Conservation (phyloP, 2,113 vertebrate species). For the Odontophorus gujanensis region DNA sequence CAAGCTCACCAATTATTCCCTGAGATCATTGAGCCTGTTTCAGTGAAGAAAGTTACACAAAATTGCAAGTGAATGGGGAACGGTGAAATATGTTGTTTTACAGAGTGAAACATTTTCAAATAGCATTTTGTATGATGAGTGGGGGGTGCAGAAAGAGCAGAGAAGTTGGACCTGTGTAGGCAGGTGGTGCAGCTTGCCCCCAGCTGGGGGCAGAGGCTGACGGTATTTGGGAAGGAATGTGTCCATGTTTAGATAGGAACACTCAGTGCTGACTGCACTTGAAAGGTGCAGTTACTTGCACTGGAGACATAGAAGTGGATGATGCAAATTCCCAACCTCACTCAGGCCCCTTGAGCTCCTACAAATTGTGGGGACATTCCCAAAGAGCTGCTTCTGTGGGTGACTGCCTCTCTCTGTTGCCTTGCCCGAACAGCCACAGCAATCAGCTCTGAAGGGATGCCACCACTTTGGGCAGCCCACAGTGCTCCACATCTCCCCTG, state of each 20-base stretch:
- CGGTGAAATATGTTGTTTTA: slow-evolving; percentile 23
- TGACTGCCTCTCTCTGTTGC: too few relatives aligned
- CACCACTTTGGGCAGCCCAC: background rate
- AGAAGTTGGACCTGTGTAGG: background rate
- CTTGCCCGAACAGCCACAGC: background rate
- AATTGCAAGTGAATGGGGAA: slow-evolving; percentile 49
- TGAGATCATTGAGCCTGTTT: slow-evolving; percentile 24
- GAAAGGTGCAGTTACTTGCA: background rate
- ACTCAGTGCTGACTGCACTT: too few relatives aligned
- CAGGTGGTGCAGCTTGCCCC: background rate
- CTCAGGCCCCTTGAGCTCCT: background rate
- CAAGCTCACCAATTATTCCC: slow-evolving; percentile 68
- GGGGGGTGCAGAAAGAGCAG: background rate
- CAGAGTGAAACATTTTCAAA: slow-evolving; percentile 17
- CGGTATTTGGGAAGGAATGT: background rate
- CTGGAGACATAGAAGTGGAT: background rate
- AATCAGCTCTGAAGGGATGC: background rate
- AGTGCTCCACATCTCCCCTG: background rate
- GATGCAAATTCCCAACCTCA: background rate
- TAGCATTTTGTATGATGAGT: background rate
- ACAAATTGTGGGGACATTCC: too few relatives aligned
- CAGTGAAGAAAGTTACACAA: slow-evolving; percentile 28
- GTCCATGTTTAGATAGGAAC: background rate
- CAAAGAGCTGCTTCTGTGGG: background rate
- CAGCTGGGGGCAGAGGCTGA: background rate